Evolutionary conservation across 2,888 invertebrate species (phyloP), one percentile per base, ranked within the genome.

Genomic region (Priocnemis perturbator): DNA sequence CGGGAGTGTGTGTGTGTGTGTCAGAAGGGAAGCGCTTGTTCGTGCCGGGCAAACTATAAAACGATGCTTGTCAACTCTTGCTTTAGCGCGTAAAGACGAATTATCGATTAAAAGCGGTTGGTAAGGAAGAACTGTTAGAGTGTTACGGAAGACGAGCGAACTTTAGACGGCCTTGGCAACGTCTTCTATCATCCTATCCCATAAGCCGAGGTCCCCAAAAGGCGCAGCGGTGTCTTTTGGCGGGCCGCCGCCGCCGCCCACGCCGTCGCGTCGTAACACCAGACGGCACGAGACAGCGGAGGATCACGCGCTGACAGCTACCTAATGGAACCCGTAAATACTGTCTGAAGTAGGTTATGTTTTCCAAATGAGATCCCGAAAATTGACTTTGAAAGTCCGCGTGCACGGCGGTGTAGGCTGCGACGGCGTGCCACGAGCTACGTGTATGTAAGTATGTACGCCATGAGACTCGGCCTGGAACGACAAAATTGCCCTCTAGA

Each of bases 261-360:
- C n/a, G n/a, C n/a, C n/a, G n/a, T n/a, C n/a, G n/a, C n/a, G 77
- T 73, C 68, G 67, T 71, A 73, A 67, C 72, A 67, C 67, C 73
- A 57, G 61, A 63, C 73, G 63, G 82, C 81, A 83, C 81, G 82
- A 82, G 81, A 73, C 82, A 78, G 71, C 76, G 79, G 81, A 77
- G 86, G 87, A 88, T 88, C 87, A 88, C 83, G 79, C 82, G 81
- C 87, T 88, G 89, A 89, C 89, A 89, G 88, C 77, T 87, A 85
- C 87, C 87, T 88, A 89, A 89, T 89, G 87, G 88, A 89, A 88
- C 83, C 85, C 87, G 87, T 89, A 89, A 89, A 88, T 87, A 88
- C 83, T 82, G 81, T 79, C 79, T 84, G 83, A 84, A 84, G 85
- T 87, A 83, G 82, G 86, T 88, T 88, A 88, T 88, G 87, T 87